Conservation (phyloP, 2,797 vertebrate genomes). For the Aphelocoma californica region DNA sequence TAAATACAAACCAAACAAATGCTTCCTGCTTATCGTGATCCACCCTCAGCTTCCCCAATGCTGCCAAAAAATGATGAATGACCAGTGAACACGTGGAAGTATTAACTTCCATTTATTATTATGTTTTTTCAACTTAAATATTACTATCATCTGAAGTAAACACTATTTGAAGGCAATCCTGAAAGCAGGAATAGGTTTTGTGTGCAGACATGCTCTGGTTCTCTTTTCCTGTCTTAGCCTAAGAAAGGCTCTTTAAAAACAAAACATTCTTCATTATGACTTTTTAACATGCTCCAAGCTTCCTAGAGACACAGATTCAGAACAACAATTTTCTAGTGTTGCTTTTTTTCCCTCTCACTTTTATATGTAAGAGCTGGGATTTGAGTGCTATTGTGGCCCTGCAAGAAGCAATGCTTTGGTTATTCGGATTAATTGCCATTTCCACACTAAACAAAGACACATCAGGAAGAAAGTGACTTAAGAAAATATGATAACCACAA, state of each 20-base stretch:
- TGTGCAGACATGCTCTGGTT: background rate
- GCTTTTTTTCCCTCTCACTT: background rate
- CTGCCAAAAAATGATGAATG: background rate
- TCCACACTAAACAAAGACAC: background rate
- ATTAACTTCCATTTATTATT: background rate
- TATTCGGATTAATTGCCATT: background rate
- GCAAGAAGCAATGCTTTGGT: background rate
- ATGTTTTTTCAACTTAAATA: background rate
- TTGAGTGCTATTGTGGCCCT: background rate
- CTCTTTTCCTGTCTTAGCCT: background rate
- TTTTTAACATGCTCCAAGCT: background rate
- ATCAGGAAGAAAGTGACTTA: background rate
- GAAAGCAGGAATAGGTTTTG: background rate
- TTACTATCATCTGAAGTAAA: background rate
- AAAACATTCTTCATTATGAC: background rate
- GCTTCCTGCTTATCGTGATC: background rate
- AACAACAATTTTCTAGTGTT: background rate
- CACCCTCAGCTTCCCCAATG: background rate
- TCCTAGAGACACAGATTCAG: background rate
- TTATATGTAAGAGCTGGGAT: background rate
- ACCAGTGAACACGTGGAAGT: background rate
- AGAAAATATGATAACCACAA: background rate
- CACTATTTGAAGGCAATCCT: background rate
- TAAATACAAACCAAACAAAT: background rate
- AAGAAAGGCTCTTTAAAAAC: background rate